Evolutionary conservation across 1,140 invertebrate species (phyloP), one percentile per base, ranked within the genome.

Genomic region (Pinna nobilis): DNA sequence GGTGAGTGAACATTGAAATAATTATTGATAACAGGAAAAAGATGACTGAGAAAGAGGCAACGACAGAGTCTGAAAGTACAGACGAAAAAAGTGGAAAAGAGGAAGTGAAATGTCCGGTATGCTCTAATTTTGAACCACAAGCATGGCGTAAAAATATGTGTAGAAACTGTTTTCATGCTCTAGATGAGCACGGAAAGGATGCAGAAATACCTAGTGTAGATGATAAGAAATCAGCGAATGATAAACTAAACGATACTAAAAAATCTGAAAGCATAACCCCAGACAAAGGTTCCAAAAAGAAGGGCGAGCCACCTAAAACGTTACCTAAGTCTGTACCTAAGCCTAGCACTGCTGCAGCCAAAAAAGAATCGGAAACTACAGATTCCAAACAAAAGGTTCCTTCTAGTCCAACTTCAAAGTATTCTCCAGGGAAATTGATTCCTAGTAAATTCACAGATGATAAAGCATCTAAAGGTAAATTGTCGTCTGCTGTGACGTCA

Each of bases 61-160:
- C 35, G 2, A 32, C 28, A 32, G 55, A 37, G 18, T 41, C 51
- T 37, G 20, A 30, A 37, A 44, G 49, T 33, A 15, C 15, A 2
- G 39, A 49, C 33, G 35, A 55, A 41, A 50, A 69, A 50, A 51
- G 64, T 33, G 67, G 73, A 57, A 74, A 79, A 37, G 70, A 76
- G 15, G 61, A 70, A 18, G 61, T 69, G 6, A 76, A 74, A 28
- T 82, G 83, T 64, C 51, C 66, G 11, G 77, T 83, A n/a, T 89
- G 88, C 74, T 69, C 63, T n/a, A 79, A 73, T 28, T 89, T 89
- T 74, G 86, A 88, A 74, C 84, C 87, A 2, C 87, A 88, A 66
- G 78, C 84, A 25, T 89, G 86, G 84, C 74, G 86, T 28, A 87
- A 86, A 66, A 86, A 77, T 32, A 67, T 86, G 32, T 89, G 88